A percentile compares a stretch with the other conserved stretches of the same genome.
Conservation (phyloP, 2,888 invertebrate species). For the Trichopoda pennipes region DNA sequence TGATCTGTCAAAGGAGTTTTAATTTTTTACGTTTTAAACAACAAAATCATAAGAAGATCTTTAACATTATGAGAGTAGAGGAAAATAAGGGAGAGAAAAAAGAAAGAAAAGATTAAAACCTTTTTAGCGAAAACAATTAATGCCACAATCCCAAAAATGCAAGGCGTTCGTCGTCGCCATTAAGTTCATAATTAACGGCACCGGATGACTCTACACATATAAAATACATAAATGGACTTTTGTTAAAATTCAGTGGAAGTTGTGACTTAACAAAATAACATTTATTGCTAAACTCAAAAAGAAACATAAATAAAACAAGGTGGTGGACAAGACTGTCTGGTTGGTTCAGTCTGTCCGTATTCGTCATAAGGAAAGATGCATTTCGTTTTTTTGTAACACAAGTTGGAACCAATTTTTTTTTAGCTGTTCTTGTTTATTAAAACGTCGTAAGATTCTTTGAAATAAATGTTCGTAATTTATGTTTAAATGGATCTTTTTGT, state of each 20-base stretch:
- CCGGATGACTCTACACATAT: conserved; percentile 62
- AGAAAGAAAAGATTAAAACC: not conserved
- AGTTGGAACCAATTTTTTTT: conserved; percentile 23
- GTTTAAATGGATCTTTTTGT: conserved; percentile 24
- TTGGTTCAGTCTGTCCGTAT: conserved; percentile 6
- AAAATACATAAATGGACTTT: conserved; percentile 12
- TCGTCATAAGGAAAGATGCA: conserved; percentile 1
- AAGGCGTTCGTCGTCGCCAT: conserved; percentile 34
- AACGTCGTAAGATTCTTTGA: conserved; percentile 36
- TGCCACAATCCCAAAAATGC: conserved; percentile 13
- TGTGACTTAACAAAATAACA: conserved; percentile 56
- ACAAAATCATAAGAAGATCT: not conserved
- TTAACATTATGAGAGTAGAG: not conserved
- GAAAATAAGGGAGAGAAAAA: too few relatives aligned
- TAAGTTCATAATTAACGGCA: conserved; percentile 68
- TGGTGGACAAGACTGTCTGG: not conserved
- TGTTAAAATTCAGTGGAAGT: conserved; percentile 57
- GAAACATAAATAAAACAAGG: not conserved
- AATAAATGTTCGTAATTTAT: conserved; percentile 54
- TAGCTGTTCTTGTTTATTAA: not conserved
- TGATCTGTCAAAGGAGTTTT: not conserved
- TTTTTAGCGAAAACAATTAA: conserved; percentile 17
- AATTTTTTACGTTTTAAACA: not conserved
- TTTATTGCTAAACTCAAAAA: not conserved
- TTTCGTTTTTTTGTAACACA: conserved; percentile 8